Conservation (phyloP, 2,888 invertebrate genomes). For the Caenorhabditis plicata region DNA sequence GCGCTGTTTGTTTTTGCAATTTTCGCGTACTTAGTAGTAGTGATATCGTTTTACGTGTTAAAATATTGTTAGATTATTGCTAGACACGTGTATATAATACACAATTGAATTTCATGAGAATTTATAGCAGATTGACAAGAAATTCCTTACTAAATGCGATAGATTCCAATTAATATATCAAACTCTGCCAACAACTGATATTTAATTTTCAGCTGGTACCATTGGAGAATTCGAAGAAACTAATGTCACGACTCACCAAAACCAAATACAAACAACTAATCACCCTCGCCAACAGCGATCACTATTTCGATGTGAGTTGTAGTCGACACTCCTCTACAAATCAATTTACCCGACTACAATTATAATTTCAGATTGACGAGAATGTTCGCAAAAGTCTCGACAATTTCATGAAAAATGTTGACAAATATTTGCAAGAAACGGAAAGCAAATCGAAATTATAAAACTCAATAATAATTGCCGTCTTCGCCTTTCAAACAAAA, state of each 20-base stretch:
- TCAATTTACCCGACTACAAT: background rate
- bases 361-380: constrained; percentile 4
- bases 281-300: constrained; percentile 20
- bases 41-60: too few species aligned
- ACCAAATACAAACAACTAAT: constrained; percentile 20
- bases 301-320: constrained; percentile 27
- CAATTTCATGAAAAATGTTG: constrained; percentile 5
- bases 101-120: too few species aligned
- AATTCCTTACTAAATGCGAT: too few species aligned
- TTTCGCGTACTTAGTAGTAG: too few species aligned
- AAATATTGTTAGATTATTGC: too few species aligned
- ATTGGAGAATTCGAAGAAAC: constrained; percentile 22
- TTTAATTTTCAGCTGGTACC: constrained; percentile 33
- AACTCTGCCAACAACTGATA: background rate
- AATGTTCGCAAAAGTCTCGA: constrained; percentile 7
- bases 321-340: background rate
- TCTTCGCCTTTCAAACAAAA: constrained; percentile 9
- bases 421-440: constrained; percentile 4
- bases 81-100: too few species aligned
- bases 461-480: too few species aligned
- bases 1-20: too few species aligned
- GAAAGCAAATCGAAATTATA: constrained; percentile 1
- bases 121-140: too few species aligned
- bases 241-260: constrained; percentile 17
- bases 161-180: too few species aligned